Conservation (phyloP, 2,113 vertebrate genomes). For the Amphiprion percula region DNA sequence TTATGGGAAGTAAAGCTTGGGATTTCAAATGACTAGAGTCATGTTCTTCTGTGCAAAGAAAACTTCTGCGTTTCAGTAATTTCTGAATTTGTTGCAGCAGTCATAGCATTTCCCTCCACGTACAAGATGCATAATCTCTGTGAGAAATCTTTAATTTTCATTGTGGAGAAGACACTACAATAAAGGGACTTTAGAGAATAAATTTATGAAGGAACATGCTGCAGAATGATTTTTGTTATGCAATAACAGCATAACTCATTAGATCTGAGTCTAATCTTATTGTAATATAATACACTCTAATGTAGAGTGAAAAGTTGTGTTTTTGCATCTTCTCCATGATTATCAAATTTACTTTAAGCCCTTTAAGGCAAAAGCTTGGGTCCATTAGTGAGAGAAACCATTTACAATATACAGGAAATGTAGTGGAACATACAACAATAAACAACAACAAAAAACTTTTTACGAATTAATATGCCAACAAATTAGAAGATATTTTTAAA, state of each 20-base stretch:
- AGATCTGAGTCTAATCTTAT: not conserved
- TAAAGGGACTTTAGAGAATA: not conserved
- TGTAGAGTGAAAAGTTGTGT: not conserved
- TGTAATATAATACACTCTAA: not conserved
- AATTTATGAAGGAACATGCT: not conserved
- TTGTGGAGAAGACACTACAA: not conserved
- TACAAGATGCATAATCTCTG: not conserved
- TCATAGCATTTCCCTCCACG: not conserved
- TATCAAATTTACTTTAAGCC: not conserved
- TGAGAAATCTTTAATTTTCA: not conserved
- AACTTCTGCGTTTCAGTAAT: constrained; percentile 54
- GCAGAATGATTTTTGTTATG: not conserved
- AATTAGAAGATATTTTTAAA: too few relatives aligned
- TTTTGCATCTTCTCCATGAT: too few relatives aligned
- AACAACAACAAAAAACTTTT: not conserved
- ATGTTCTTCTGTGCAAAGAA: constrained; percentile 28
- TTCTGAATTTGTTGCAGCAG: constrained; percentile 26
- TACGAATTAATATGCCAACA: not conserved
- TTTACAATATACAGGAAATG: not conserved
- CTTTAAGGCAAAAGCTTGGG: not conserved
- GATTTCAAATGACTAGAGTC: constrained; percentile 3
- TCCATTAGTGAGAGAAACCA: not conserved
- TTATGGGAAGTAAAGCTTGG: constrained; percentile 26
- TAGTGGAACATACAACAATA: not conserved
- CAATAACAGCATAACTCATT: not conserved